These are phyloP conservation scores for Leucophenga montana DNA, from an alignment of 2,888 invertebrate species.

Conservation along the genomic window DNA sequence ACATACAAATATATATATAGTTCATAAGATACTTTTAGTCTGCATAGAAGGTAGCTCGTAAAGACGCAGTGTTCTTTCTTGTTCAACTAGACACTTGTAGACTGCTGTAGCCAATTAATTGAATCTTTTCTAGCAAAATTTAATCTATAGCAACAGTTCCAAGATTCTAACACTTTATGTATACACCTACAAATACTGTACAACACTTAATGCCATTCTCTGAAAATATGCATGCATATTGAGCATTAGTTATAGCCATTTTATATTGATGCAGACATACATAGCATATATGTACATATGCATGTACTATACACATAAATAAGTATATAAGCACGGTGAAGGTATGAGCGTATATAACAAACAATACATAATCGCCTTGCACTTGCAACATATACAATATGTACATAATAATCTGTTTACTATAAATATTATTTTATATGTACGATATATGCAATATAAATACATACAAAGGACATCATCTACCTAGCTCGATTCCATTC, in stretches of 20 bases:
- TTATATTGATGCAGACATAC: slow-evolving; percentile 59
- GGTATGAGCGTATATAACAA: slow-evolving; percentile 6
- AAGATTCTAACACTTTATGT: no score
- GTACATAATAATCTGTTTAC: slow-evolving; percentile 67
- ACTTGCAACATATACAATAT: slow-evolving; percentile 44
- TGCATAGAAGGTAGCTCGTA: no score
- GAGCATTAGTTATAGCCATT: slow-evolving; percentile 66
- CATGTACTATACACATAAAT: slow-evolving; percentile 27
- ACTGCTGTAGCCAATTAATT: no score
- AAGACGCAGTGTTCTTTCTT: no score
- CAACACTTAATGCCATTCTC: background rate
- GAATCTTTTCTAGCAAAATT: no score
- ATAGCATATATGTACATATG: slow-evolving; percentile 31
- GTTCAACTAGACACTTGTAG: no score
- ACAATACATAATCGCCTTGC: slow-evolving; percentile 26
- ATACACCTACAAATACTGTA: no score
- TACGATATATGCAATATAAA: slow-evolving; percentile 57
- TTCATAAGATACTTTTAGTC: no score
- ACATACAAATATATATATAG: no score
- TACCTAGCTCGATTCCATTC: slow-evolving; percentile 32
- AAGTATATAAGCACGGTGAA: slow-evolving; percentile 31
- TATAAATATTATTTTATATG: slow-evolving; percentile 62
- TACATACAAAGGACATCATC: slow-evolving; percentile 57
- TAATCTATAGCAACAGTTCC: no score
- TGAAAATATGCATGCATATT: slow-evolving; percentile 52